Evolutionary conservation across 2,888 invertebrate species (phyloP), one percentile per base, ranked within the genome.

Genomic region (Branchinecta sandiegonensis): DNA sequence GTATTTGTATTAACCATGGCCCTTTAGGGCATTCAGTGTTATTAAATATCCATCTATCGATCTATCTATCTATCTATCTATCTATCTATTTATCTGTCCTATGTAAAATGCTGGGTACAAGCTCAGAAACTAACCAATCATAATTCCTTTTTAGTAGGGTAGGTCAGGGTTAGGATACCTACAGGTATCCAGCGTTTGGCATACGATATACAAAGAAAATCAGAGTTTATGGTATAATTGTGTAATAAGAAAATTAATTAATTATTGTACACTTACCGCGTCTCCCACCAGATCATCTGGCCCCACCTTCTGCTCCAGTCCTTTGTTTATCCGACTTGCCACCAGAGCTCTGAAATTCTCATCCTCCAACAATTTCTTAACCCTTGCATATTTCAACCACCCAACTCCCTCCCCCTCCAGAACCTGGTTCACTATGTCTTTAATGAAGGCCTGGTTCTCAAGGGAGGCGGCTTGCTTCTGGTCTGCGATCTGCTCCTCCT

Each of bases 231-330:
- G 14, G 37, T 8, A 63, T 9, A 70, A 17, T 12, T 64, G 23
- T 65, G 17, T 9, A 46, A 69, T 13, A 17, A 67, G 11, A 3
- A n/a, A 46, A 69, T 12, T 50, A 5, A 66, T n/a, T 69, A 64
- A 11, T 46, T 67, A 76, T 4, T 65, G 46, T 37, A 46, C 66
- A 82, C 88, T 81, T 78, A 96, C 96, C 81, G 96, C 91, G 82
- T 99, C 97, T 75, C 96, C 96, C 65, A 99, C 90, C 78, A 94
- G 92, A 80, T 96, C 97, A 77, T 93, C 94, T 0, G 94, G 92
- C 67, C 93, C 89, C 70, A 95, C 88, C 80, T 92, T 96, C 73
- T 86, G 85, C 75, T 93, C 94, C 69, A 95, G 83, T 67, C 94
- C 94, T 74, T 89, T 87, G 78, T 99, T 99, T 6, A 99, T 82